Evolutionary conservation across 2,113 vertebrate genomes (phyloP), one percentile per base, ranked within the genome.

Genomic region (Nycticryphes semicollaris): DNA sequence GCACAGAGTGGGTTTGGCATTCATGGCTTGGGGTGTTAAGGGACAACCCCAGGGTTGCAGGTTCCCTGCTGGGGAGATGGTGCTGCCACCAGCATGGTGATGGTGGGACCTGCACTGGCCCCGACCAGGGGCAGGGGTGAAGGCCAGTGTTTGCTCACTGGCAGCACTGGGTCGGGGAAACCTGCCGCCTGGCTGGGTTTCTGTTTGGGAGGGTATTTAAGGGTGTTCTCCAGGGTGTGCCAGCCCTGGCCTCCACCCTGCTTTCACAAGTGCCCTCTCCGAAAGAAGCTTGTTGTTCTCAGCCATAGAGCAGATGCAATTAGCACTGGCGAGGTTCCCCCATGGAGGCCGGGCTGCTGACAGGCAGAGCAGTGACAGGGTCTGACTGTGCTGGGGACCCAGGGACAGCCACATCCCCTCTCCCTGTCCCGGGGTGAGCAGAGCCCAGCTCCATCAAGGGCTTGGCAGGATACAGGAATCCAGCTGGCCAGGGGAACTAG

Each of bases 141-240:
- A 39, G 37, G 64, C 14, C 0, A 0, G 39, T 50, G 59, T 93
- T 93, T 77, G 75, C 82, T 73, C 1, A 1, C 60, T 53, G 91
- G 84, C 68, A 87, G 89, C 56, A 12, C 30, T 0, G 0, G 73
- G 47, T 22, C 1, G 0, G 84, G 89, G 89, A 93, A 85, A 91
- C 79, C 72, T 82, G 59, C 50, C 1, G 20, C 74, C 43, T 85
- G 84, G 19, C 69, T 84, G 23, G 30, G 97, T 97, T 97, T 97
- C 97, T 97, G 95, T 97, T 96, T 96, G 81, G 83, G 80, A 96
- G 89, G 92, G 74, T 80, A 93, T 91, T 95, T 91, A 90, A 93
- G 92, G 87, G 69, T 94, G 93, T 95, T 96, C 87, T 96, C 87
- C 86, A 90, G 95, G 95, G 89, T 92, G 94, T 95, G 96, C 85